Conservation (phyloP, 2,113 vertebrate species). For the Myocastor coypus region DNA sequence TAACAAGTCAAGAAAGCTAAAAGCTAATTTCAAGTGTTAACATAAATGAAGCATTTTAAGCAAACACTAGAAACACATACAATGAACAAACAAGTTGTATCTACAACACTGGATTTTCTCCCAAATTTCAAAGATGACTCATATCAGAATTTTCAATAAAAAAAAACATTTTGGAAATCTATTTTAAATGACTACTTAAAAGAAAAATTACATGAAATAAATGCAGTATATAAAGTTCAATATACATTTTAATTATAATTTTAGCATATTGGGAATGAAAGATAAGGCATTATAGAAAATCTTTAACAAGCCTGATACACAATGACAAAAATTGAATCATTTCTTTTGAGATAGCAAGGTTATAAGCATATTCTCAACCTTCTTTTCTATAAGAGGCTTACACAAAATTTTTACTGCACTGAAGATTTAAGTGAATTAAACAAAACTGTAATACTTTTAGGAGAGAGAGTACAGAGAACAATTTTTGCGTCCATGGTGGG, state of each 20-base stretch:
- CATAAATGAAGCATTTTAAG: neutral
- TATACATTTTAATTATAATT: neutral
- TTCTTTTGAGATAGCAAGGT: neutral
- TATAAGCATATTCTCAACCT: neutral
- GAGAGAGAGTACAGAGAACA: neutral
- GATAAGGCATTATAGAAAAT: neutral
- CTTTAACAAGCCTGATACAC: neutral
- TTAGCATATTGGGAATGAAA: neutral
- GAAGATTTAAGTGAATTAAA: neutral
- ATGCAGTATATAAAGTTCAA: slow-evolving; percentile 5
- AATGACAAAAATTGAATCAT: neutral
- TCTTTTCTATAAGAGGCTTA: neutral
- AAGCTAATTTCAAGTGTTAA: neutral
- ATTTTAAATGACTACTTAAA: neutral
- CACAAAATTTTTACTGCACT: neutral
- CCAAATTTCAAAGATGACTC: neutral
- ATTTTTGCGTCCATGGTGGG: neutral
- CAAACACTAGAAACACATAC: neutral
- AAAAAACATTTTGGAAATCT: neutral
- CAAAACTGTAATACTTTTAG: neutral
- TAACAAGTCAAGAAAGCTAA: neutral
- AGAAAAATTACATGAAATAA: neutral
- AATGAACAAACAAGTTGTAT: neutral
- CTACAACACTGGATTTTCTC: neutral
- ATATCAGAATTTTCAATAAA: neutral